These are phyloP conservation scores for Mystacides longicornis DNA, from an alignment of 2,888 invertebrate species.

Conservation along the genomic window DNA sequence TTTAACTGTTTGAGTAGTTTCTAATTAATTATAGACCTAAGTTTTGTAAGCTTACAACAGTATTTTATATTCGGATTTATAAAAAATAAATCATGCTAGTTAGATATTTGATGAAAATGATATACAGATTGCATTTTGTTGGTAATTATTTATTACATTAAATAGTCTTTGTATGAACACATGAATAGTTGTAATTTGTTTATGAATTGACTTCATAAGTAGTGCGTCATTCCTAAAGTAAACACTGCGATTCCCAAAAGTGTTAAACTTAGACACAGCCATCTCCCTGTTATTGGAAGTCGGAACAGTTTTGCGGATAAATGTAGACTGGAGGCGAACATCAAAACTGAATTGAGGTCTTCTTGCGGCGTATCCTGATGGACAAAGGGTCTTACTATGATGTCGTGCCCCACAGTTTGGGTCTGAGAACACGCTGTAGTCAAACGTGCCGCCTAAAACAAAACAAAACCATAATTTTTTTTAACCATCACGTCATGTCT, in stretches of 20 bases:
- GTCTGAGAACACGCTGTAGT: conserved; percentile 64
- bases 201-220: conserved; percentile 33
- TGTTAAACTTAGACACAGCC: conserved; percentile 57
- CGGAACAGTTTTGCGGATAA: conserved; percentile 68
- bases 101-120: too few species aligned
- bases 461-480: too few species aligned
- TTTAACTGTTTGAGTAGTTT: too few species aligned
- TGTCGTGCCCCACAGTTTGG: conserved; percentile 70
- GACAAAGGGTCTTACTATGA: conserved; percentile 69
- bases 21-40: too few species aligned
- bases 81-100: too few species aligned
- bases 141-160: too few species aligned
- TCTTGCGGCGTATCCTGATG: conserved; percentile 70
- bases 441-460: conserved; percentile 65
- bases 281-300: conserved; percentile 64
- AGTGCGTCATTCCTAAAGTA: conserved; percentile 66
- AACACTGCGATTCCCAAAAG: conserved; percentile 53
- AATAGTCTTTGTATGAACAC: too few species aligned
- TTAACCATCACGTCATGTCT: too few species aligned
- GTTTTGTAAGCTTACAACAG: too few species aligned
- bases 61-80: too few species aligned
- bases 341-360: conserved; percentile 67
- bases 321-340: conserved; percentile 67
- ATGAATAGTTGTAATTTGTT: too few species aligned
- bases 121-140: too few species aligned